Evolutionary conservation across 2,888 invertebrate genomes (phyloP).

Genomic region (Tenthredo amoena): DNA sequence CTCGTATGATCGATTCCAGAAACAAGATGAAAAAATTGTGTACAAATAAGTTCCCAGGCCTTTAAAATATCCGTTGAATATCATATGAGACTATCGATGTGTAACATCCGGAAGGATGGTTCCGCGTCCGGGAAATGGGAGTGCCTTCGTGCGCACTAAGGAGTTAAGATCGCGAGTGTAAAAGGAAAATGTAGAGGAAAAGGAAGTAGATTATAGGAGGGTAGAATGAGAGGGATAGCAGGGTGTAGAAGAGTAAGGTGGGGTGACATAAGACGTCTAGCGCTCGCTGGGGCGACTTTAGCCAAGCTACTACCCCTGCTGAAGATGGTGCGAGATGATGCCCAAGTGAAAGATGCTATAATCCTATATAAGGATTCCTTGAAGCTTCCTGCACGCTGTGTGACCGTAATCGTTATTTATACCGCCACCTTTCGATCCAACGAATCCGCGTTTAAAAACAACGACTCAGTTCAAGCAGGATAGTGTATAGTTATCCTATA

Average conservation of each 20-base stretch:
- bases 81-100: constrained; percentile 38
- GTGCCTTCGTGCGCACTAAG: constrained; percentile 40
- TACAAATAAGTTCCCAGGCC: constrained; percentile 7
- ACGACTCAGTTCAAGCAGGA: neutral
- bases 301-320: constrained; percentile 1
- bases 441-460: neutral
- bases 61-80: constrained; percentile 36
- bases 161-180: constrained; percentile 38
- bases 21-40: neutral
- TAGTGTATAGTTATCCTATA: neutral
- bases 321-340: constrained; percentile 38
- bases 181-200: constrained; percentile 37
- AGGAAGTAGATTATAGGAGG: constrained; percentile 33
- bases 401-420: constrained; percentile 41
- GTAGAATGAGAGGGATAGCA: neutral
- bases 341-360: constrained; percentile 46
- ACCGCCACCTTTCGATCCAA: constrained; percentile 23
- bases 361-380: constrained; percentile 45
- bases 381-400: constrained; percentile 25
- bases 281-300: constrained; percentile 27
- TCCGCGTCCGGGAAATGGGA: constrained; percentile 36
- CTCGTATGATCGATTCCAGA: neutral
- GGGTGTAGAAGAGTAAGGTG: neutral
- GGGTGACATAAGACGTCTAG: neutral
- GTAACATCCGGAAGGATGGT: constrained; percentile 37